Conservation (phyloP, 2,888 invertebrate species). For the Clistopyga incitator region DNA sequence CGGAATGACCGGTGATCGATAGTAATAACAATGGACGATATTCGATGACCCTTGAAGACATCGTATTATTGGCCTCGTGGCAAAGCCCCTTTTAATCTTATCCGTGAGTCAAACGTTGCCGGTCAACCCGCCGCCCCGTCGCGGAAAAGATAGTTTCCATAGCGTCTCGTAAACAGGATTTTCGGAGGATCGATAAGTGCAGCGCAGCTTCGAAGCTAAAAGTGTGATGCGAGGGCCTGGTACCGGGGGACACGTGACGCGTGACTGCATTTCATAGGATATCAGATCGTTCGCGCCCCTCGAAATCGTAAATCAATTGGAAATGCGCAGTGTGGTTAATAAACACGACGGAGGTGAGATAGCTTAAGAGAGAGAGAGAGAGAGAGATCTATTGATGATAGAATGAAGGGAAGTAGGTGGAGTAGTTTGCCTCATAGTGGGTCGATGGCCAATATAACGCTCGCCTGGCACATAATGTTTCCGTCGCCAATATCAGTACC, state of each 20-base stretch:
- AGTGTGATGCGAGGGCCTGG: background rate
- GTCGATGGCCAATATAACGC: constrained; percentile 28
- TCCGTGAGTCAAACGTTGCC: constrained; percentile 27
- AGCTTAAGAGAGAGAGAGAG: background rate
- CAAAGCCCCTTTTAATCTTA: constrained; percentile 20
- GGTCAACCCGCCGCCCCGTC: background rate
- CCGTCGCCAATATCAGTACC: constrained; percentile 37
- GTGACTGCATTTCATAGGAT: background rate
- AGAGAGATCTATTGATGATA: constrained; percentile 1
- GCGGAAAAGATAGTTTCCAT: constrained; percentile 50
- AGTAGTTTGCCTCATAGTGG: constrained; percentile 1
- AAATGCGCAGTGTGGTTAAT: constrained; percentile 18
- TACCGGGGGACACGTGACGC: background rate
- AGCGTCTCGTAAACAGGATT: constrained; percentile 14
- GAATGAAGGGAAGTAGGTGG: background rate
- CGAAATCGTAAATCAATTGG: constrained; percentile 41
- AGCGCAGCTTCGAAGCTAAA: constrained; percentile 17
- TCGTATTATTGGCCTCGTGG: constrained; percentile 28
- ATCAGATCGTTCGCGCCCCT: constrained; percentile 9
- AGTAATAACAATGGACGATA: constrained; percentile 22
- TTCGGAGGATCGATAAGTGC: constrained; percentile 48
- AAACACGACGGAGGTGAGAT: background rate
- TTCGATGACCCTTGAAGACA: constrained; percentile 9
- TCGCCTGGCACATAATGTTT: constrained; percentile 30
- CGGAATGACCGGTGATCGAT: background rate